Conservation (phyloP, 2,888 invertebrate genomes). For the Odontothrips loti region DNA sequence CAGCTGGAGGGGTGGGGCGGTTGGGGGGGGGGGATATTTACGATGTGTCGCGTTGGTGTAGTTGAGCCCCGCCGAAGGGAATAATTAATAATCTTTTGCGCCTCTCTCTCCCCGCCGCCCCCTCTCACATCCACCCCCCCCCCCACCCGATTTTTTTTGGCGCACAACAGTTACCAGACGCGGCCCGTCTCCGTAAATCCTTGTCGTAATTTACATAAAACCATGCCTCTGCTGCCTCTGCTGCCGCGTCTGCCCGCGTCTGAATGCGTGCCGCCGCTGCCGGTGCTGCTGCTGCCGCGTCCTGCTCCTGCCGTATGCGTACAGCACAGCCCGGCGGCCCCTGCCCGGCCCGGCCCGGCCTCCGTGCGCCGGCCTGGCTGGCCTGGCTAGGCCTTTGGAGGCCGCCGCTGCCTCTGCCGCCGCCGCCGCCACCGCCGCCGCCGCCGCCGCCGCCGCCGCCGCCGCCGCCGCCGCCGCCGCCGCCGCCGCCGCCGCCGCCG, state of each 20-base stretch:
- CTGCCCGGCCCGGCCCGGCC: background rate
- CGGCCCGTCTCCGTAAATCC: constrained; percentile 18
- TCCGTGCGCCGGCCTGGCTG: background rate
- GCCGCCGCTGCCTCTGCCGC: too few species aligned
- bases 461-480: background rate
- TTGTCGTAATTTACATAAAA: constrained; percentile 25
- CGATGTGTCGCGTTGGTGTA: constrained; percentile 13
- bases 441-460: background rate
- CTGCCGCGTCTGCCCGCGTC: background rate
- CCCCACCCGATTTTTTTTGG: background rate
- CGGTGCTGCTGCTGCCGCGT: too few species aligned
- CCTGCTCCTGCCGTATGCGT: too few species aligned
- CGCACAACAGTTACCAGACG: constrained; percentile 8
- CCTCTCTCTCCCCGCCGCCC: background rate
- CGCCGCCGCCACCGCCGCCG: background rate
- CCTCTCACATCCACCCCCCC: background rate
- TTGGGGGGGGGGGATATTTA: background rate
- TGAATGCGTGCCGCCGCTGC: background rate
- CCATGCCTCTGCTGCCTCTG: background rate
- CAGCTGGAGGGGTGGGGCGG: background rate
- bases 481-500: background rate
- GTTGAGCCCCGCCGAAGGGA: background rate
- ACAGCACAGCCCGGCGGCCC: too few species aligned
- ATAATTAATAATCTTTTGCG: constrained; percentile 24
- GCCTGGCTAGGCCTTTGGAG: too few species aligned